phyloP scores from a whole-genome alignment of 1,140 invertebrate genomes.

The Polypedilum vanderplanki region DNA sequence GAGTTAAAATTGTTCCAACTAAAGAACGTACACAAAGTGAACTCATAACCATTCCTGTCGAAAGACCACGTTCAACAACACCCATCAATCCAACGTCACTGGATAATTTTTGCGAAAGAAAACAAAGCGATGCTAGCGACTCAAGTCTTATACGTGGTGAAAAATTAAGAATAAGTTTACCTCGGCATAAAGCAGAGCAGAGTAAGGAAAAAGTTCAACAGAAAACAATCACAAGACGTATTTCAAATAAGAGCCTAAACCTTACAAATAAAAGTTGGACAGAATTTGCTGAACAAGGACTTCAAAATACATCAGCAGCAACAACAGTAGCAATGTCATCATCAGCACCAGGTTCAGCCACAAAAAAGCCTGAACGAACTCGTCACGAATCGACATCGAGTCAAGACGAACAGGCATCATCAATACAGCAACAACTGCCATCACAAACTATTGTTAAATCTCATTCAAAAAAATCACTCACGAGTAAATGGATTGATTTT shows the following conservation, averaged over 20 bases:
- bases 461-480: slow-evolving; percentile 42
- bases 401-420: slow-evolving; percentile 39
- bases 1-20: slow-evolving; percentile 70
- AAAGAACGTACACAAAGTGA: slow-evolving; percentile 61
- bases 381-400: slow-evolving; percentile 29
- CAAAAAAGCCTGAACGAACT: slow-evolving; percentile 28
- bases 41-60: slow-evolving; percentile 73
- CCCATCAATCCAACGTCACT: slow-evolving; percentile 69
- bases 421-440: slow-evolving; percentile 48
- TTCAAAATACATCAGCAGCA: slow-evolving; percentile 38
- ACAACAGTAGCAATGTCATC: slow-evolving; percentile 27
- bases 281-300: slow-evolving; percentile 55
- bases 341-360: slow-evolving; percentile 31
- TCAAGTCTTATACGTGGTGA: slow-evolving; percentile 45
- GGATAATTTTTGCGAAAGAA: slow-evolving; percentile 59
- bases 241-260: slow-evolving; percentile 35
- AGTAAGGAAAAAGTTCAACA: slow-evolving; percentile 38
- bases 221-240: slow-evolving; percentile 43
- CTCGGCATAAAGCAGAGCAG: slow-evolving; percentile 49
- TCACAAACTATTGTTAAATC: slow-evolving; percentile 32
- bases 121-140: slow-evolving; percentile 40
- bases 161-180: slow-evolving; percentile 62
- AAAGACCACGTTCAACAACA: slow-evolving; percentile 77
- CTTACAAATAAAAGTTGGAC: slow-evolving; percentile 52
- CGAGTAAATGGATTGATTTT: slow-evolving; percentile 72